Base-by-base conservation (phyloP, 2,113 vertebrate species). In the Trematomus loennbergii region DNA sequence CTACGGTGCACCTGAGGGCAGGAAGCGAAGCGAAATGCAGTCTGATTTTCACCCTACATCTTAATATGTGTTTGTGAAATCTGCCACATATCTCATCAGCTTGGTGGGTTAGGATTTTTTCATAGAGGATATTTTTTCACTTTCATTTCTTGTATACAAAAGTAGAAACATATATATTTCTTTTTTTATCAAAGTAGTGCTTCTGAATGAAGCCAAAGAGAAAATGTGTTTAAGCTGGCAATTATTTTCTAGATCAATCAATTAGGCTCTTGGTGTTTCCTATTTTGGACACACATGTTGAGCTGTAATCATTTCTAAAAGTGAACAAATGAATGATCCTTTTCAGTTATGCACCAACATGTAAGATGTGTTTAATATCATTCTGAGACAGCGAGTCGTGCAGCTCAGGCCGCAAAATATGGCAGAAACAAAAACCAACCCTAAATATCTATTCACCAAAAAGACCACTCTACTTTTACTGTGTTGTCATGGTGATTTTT, bases 401-500 rank as follows among this genome's bases (percentile, higher is more conserved):
- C 25, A 25, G 25, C 25, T 25, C 25, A 25, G 25, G 25, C 2
- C 25, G 25, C 25, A 25, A 25, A 25, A 25, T 25, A 25, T 25
- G 25, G 25, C 25, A 25, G 25, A 25, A 25, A 29, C 29, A 29
- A 29, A 29, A 29, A 29, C 29, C 29, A 29, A 29, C 29, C 29
- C 29, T 29, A 29, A 40, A 40, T 40, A 8, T 40, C 36, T 40
- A 33, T 75, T 78, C 48, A 72, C 45, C 25, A 48, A 54, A 71
- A 73, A 87, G 25, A 74, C 68, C 50, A 20, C 61, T 85, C 55
- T 87, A 46, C 43, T 78, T 84, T 84, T 72, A 71, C 84, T 57
- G 40, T 72, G 85, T 89, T 87, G 85, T 87, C 88, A 89, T 91
- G 82, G 82, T 81, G 81, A 87, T 84, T 81, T 83, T 16, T 36